phyloP scores from a whole-genome alignment of 1,140 invertebrate genomes.

The Panulirus ornatus region DNA sequence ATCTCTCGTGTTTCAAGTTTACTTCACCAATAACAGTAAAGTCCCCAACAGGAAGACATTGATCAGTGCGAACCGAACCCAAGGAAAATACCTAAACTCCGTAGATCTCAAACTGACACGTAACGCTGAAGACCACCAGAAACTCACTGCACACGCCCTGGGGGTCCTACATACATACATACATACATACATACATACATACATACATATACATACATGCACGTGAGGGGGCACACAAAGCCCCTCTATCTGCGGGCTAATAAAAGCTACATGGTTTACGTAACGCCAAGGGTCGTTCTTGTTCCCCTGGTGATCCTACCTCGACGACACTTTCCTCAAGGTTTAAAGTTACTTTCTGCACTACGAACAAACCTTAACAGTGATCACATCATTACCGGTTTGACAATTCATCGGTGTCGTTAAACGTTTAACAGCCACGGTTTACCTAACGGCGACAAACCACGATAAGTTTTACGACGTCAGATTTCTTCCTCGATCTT shows the following conservation, averaged over 20 bases:
- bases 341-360: background rate
- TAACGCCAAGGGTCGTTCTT: background rate
- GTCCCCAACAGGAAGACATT: background rate
- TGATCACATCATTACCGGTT: too few species aligned
- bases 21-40: background rate
- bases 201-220: background rate
- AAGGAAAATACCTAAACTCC: background rate
- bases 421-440: too few species aligned
- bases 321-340: background rate
- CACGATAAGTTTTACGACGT: too few species aligned
- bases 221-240: background rate
- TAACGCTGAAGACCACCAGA: background rate
- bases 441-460: too few species aligned
- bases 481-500: too few species aligned
- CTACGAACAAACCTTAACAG: background rate
- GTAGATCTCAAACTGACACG: background rate
- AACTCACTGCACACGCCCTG: background rate
- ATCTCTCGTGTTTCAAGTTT: background rate
- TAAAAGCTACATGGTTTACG: background rate
- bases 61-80: background rate
- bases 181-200: background rate
- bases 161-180: constrained; percentile 7
- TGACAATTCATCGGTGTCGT: too few species aligned
- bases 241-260: background rate
- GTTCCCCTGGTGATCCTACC: too few species aligned